Base-by-base conservation (phyloP, 2,797 vertebrate species). In the Erethizon dorsatum region DNA sequence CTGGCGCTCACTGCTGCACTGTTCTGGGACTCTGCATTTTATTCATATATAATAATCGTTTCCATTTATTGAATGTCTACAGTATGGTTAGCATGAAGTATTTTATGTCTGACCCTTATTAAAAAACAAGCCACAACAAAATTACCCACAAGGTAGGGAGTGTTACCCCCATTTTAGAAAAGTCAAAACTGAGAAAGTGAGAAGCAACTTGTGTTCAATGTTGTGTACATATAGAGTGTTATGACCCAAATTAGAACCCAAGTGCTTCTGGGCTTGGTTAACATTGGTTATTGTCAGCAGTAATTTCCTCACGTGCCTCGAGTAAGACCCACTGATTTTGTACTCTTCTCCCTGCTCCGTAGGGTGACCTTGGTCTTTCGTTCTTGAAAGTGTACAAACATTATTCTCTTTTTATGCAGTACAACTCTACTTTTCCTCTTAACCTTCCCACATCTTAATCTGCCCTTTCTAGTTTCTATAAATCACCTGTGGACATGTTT, bases 71-170 rank as follows among this genome's bases (percentile, higher is more conserved):
- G 79, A 86, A 37, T 96, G 20, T 57, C 11, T 97, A 5, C 56
- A 78, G 0, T 86, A 31, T 96, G 57, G 52, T 47, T 50, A 65
- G 57, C 56, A 82, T 24, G 50, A 31, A 10, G 18, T 91, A n/a
- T 90, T 91, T 96, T 91, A 77, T 78, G 87, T 57, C 24, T 91
- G 61, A 83, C 83, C 28, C 18, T 95, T 31, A 61, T 63, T 84
- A 77, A 96, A 94, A 89, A 95, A 61, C 4, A 85, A 75, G 22
- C 18, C 94, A 83, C 56, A 79, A 31, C 17, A 88, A 73, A 91
- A 87, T 91, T 95, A 15, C 33, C 6, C 3, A 37, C 52, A 91
- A 71, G n/a, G 33, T 50, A 69, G 83, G 37, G 87, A 79, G 47
- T 14, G 2, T 91, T 83, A 71, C 4, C 41, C 37, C 22, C 45